These are phyloP conservation scores for Yoshiicerus persimilis DNA, from an alignment of 1,140 invertebrate genomes.

Conservation along the genomic window DNA sequence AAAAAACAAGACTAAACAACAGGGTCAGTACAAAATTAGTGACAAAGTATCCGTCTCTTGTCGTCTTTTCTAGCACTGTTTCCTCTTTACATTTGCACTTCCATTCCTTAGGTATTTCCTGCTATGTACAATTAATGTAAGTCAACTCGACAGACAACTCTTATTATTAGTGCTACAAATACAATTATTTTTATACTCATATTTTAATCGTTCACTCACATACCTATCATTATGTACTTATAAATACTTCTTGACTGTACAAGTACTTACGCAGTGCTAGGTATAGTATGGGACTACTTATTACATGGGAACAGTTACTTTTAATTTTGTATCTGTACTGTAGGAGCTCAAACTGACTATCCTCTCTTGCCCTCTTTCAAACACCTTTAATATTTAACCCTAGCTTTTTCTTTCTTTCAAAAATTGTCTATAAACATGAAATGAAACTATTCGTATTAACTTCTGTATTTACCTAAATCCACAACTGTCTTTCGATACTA, in stretches of 20 bases:
- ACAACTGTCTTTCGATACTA: no score
- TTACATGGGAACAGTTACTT: background rate
- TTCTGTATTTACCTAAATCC: no score
- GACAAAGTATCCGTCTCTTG: slow-evolving; percentile 41
- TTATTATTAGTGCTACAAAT: background rate
- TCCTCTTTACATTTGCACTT: slow-evolving; percentile 13
- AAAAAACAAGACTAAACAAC: slow-evolving; percentile 40
- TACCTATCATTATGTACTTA: background rate
- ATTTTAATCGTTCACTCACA: no score
- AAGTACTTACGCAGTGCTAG: background rate
- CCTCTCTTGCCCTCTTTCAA: no score
- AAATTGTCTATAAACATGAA: background rate
- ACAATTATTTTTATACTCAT: background rate
- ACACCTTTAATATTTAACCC: no score
- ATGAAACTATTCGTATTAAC: background rate
- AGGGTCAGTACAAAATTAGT: slow-evolving; percentile 45
- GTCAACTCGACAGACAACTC: background rate
- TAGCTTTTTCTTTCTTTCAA: no score
- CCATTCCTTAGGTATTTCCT: background rate
- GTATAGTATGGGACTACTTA: background rate
- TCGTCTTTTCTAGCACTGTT: slow-evolving; percentile 36
- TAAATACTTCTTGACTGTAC: background rate
- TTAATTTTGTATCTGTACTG: background rate
- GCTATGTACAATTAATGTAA: background rate
- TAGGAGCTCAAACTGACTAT: no score